phyloP scores from a whole-genome alignment of 2,797 vertebrate species.

The Lithobates sylvaticus region DNA sequence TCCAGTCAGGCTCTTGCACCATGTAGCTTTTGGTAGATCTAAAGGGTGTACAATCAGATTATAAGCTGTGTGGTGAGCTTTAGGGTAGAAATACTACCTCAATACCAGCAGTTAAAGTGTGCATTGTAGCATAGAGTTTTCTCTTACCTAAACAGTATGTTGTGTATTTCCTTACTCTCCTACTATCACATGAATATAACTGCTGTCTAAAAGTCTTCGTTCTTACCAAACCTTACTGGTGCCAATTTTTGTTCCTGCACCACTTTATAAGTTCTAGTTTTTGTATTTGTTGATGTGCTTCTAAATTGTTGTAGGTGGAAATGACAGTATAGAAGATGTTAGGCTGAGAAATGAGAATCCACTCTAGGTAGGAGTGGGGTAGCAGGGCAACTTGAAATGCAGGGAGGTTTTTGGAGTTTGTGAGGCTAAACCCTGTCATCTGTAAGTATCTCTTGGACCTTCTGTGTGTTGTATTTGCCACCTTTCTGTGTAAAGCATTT shows the following conservation, averaged over 20 bases:
- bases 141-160: background rate
- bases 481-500: background rate
- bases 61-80: no score
- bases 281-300: background rate
- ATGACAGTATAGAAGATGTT: background rate
- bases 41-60: background rate
- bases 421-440: background rate
- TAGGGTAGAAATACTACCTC: constrained; percentile 1
- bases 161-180: background rate
- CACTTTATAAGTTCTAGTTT: background rate
- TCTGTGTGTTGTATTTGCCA: background rate
- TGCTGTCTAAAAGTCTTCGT: background rate
- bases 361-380: background rate
- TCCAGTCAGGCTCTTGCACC: no score
- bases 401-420: background rate
- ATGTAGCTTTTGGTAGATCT: no score
- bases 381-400: background rate
- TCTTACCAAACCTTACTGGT: background rate
- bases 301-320: background rate
- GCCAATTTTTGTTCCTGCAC: background rate
- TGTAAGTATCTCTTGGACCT: background rate
- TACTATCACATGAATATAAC: background rate
- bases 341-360: background rate
- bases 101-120: background rate
- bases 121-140: background rate